Conservation (phyloP, 2,888 invertebrate species). For the Beris chalybata region DNA sequence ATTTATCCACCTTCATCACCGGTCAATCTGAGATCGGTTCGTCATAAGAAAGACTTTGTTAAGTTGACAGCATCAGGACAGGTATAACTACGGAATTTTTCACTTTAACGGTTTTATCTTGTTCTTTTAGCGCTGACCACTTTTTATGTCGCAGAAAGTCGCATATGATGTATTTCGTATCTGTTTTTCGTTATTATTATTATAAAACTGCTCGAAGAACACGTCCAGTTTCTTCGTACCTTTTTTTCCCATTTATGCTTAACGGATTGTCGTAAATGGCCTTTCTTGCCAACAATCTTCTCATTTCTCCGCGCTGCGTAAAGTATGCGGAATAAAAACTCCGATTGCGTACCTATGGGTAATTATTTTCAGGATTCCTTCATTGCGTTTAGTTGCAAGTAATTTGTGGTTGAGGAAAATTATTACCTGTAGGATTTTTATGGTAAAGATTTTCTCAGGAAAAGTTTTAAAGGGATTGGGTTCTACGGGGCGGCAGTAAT, state of each 20-base stretch:
- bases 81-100: conserved; percentile 6
- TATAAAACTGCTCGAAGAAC: no score
- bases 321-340: conserved; percentile 9
- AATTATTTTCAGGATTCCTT: conserved; percentile 6
- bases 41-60: conserved; percentile 8
- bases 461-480: background rate
- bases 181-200: no score
- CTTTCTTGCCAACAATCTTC: background rate
- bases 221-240: no score
- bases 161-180: no score
- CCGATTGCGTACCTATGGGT: background rate
- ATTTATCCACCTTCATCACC: conserved; percentile 15
- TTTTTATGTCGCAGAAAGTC: background rate
- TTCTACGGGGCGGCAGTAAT: background rate
- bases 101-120: conserved; percentile 15
- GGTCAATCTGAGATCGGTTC: background rate
- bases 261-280: no score
- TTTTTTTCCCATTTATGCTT: no score
- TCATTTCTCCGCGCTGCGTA: background rate
- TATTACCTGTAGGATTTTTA: background rate
- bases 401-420: conserved; percentile 6
- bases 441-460: conserved; percentile 2
- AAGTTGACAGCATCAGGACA: conserved; percentile 5
- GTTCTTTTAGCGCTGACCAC: conserved; percentile 3
- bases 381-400: background rate